Percentiles rank a stretch among this genome's conserved stretches.
These are phyloP conservation scores for Meiosimyza decipiens DNA, from an alignment of 2,888 invertebrate genomes.

Conservation along the genomic window DNA sequence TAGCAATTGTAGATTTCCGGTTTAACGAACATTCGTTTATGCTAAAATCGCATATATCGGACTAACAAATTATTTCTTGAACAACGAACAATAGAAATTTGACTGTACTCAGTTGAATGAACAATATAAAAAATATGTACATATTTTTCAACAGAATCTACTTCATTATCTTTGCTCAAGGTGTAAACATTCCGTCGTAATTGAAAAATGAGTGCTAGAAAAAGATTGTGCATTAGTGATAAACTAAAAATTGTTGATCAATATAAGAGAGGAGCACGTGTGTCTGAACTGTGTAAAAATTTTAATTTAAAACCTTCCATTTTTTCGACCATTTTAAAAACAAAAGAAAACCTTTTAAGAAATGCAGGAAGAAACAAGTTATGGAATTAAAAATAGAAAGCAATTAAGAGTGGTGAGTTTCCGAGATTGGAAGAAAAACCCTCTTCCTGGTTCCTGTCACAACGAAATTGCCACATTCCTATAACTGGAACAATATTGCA, in stretches of 20 bases:
- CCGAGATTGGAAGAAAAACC: neutral
- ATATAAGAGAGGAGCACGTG: neutral
- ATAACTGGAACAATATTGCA: constrained; percentile 18
- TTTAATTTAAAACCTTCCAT: neutral
- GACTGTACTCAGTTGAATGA: too few species aligned
- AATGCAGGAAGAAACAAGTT: neutral
- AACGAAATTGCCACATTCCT: neutral
- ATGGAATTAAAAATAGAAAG: too few species aligned
- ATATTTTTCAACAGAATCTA: too few species aligned
- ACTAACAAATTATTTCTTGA: too few species aligned
- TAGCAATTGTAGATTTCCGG: too few species aligned
- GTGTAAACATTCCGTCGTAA: too few species aligned
- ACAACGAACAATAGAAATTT: too few species aligned
- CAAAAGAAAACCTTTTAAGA: neutral
- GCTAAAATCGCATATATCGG: too few species aligned
- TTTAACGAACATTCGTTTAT: too few species aligned
- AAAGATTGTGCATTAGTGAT: neutral
- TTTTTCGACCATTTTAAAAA: neutral
- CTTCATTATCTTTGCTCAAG: too few species aligned
- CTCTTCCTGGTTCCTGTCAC: neutral
- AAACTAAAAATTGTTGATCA: constrained; percentile 4
- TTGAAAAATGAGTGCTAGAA: neutral
- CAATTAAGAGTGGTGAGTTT: too few species aligned
- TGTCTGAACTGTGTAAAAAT: neutral
- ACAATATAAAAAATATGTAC: too few species aligned